Evolutionary conservation across 1,140 invertebrate genomes (phyloP).

Genomic region (roundworm (Caenorhabditis elegans)): WBcel235 BX284603.4:3843001-3843500

Average conservation of each 20-base stretch:
- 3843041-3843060: conserved; percentile 96
- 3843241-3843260: conserved; percentile 57
- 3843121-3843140: conserved; percentile 86
- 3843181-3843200: conserved; percentile 89
- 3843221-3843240: conserved; percentile 74
- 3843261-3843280: conserved; percentile 54
- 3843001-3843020: conserved; percentile 73
- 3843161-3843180: conserved; percentile 78
- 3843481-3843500: neutral
- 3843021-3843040: conserved; percentile 80
- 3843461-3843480: neutral
- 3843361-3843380: neutral
- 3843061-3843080: conserved; percentile 73
- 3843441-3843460: conserved; percentile 2
- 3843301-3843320: too few species aligned
- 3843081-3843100: conserved; percentile 60
- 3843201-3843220: conserved; percentile 88
- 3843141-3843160: conserved; percentile 88
- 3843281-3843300: too few species aligned
- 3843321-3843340: too few species aligned
- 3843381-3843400: neutral
- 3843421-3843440: neutral
- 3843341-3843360: too few species aligned
- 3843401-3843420: neutral
- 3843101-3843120: conserved; percentile 77